Percentiles rank a stretch among this genome's conserved stretches.
These are phyloP conservation scores for Campylomormyrus tamandua DNA, from an alignment of 2,113 vertebrate species.

Conservation along the genomic window DNA sequence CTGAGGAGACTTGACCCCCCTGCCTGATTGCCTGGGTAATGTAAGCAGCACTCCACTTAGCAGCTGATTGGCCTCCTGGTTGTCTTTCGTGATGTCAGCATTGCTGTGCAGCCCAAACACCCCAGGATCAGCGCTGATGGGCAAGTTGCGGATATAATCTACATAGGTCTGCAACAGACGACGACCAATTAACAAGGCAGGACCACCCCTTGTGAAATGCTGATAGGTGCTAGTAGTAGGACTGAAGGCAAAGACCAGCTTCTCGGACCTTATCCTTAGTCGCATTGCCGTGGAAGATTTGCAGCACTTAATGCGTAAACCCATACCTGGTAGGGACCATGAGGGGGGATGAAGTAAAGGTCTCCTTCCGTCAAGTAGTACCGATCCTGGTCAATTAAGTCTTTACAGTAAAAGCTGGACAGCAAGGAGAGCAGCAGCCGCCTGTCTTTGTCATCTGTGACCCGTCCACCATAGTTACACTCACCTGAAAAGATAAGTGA, in stretches of 20 bases:
- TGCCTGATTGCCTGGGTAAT: conserved; percentile 74
- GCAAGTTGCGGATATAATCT: conserved; percentile 71
- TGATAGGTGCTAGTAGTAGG: background rate
- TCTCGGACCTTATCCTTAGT: background rate
- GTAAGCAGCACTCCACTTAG: conserved; percentile 79
- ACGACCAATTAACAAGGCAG: background rate
- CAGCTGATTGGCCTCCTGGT: conserved; percentile 88
- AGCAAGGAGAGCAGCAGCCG: conserved; percentile 82
- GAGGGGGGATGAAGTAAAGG: conserved; percentile 69
- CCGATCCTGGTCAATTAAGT: conserved; percentile 63
- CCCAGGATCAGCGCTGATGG: conserved; percentile 72
- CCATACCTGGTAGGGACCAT: conserved; percentile 76
- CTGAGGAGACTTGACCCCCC: conserved; percentile 78
- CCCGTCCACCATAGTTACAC: conserved; percentile 91
- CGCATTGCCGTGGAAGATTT: background rate
- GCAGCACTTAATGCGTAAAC: background rate
- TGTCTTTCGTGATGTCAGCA: conserved; percentile 87
- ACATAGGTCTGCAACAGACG: conserved; percentile 64
- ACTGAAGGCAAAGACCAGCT: background rate
- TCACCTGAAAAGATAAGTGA: conserved; percentile 62
- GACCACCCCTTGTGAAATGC: background rate
- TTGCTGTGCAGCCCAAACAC: conserved; percentile 90
- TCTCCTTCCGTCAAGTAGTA: conserved; percentile 67
- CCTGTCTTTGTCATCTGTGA: conserved; percentile 91
- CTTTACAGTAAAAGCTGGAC: conserved; percentile 73